phyloP scores from a whole-genome alignment of 2,888 invertebrate genomes.

The Thera obeliscata region DNA sequence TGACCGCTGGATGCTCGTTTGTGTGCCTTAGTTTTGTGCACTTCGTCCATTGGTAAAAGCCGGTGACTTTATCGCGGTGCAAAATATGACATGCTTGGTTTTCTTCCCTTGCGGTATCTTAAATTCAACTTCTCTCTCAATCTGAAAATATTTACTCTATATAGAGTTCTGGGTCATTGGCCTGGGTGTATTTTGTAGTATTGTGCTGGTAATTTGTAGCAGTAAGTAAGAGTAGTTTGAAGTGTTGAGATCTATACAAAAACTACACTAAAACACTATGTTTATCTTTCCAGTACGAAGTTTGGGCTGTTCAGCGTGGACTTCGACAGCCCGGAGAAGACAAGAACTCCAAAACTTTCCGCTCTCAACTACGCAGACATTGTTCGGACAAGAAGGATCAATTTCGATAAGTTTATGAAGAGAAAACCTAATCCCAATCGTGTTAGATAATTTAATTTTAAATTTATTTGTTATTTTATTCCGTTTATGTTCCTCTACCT shows the following conservation, averaged over 20 bases:
- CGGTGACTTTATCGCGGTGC: too few relatives aligned
- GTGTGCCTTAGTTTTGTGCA: too few relatives aligned
- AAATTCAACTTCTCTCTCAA: too few relatives aligned
- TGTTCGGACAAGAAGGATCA: slow-evolving; percentile 63
- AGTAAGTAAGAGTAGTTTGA: too few relatives aligned
- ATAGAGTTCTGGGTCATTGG: too few relatives aligned
- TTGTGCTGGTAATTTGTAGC: too few relatives aligned
- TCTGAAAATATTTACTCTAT: too few relatives aligned
- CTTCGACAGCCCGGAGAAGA: slow-evolving; percentile 67
- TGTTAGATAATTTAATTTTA: slow-evolving; percentile 21
- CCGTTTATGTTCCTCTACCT: background rate
- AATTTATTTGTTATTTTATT: background rate
- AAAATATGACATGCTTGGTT: too few relatives aligned
- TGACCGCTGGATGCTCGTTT: too few relatives aligned
- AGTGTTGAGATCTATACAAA: background rate
- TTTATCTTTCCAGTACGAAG: slow-evolving; percentile 59
- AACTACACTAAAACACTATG: background rate
- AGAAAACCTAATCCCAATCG: slow-evolving; percentile 30
- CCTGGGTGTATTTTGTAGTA: too few relatives aligned
- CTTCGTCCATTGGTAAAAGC: too few relatives aligned
- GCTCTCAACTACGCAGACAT: slow-evolving; percentile 72
- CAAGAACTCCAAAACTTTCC: slow-evolving; percentile 75
- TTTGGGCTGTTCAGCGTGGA: slow-evolving; percentile 79
- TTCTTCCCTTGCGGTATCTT: too few relatives aligned
- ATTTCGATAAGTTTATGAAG: slow-evolving; percentile 64